Base-by-base conservation (phyloP, 2,888 invertebrate species). In the Maniola hyperantus region DNA sequence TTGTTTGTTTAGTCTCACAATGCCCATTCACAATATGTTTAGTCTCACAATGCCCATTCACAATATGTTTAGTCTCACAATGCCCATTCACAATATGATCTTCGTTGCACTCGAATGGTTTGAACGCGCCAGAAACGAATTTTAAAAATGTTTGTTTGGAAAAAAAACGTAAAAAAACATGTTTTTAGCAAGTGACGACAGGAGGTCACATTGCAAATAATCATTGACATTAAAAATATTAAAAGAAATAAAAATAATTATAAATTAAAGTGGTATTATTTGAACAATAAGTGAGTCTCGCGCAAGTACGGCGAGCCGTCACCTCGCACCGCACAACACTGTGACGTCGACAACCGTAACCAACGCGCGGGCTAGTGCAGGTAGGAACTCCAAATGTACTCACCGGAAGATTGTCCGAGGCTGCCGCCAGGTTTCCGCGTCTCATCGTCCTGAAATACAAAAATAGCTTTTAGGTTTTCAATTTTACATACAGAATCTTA, bases 81-180 rank as follows among this genome's bases (percentile, higher is more conserved):
- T 87, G 86, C 86, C 89, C 88, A 89, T 91, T 91, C 90, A 89
- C 90, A 89, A 89, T 84, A 88, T 84, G 85, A 84, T 86, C 83
- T 87, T 87, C 88, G 71, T 44, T 53, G 54, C 66, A 70, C 55
- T 11, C 55, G 36, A 55, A 7, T 15, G 44, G 46, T 46, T n/a
- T 8, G 8, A 48, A 18, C 48, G 46, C 48, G 48, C 2, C 46
- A 46, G 7, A 46, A 6, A 46, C 6, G n/a, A 8, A 15, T 48
- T 48, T 50, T 11, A 18, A 18, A 50, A 20, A 26, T 50, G 5
- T n/a, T 51, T 11, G 26, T 51, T 51, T 26, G 50, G 18, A 20
- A 13, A 51, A 26, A 13, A 51, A 51, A 26, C 11, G 11, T 74
- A 67, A 54, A 66, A 69, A n/a, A 62, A 65, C 1, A 57, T 42